A percentile compares a stretch with the other conserved stretches of the same genome.
These are phyloP conservation scores for Chromoteleia sp. DNA, from an alignment of 2,888 invertebrate genomes.

Conservation along the genomic window DNA sequence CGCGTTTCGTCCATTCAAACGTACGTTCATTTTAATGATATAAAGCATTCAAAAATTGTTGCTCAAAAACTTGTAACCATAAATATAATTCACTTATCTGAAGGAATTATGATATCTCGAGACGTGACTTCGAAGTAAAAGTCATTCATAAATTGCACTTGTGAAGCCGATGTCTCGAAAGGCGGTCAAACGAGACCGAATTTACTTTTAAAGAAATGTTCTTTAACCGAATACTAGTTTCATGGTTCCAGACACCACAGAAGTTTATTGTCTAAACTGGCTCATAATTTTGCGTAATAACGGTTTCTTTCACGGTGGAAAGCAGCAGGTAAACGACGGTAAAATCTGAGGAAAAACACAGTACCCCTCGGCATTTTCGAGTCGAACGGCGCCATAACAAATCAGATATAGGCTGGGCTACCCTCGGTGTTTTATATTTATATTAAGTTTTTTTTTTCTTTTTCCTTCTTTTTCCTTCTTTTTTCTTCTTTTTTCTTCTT, in stretches of 20 bases:
- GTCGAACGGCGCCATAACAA: conserved; percentile 77
- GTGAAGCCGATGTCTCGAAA: conserved; percentile 11
- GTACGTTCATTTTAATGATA: background rate
- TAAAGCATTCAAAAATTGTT: background rate
- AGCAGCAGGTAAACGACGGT: conserved; percentile 70
- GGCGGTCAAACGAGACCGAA: conserved; percentile 45
- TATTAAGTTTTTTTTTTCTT: conserved; percentile 44
- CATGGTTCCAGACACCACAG: conserved; percentile 52
- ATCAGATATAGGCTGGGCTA: conserved; percentile 41
- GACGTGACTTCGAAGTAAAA: conserved; percentile 31
- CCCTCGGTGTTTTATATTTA: conserved; percentile 37
- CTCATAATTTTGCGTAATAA: conserved; percentile 77
- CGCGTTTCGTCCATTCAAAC: background rate
- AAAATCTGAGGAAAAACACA: conserved; percentile 68
- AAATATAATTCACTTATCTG: conserved; percentile 37
- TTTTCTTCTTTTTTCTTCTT: conserved; percentile 26
- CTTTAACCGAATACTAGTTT: conserved; percentile 67
- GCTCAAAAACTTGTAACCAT: conserved; percentile 22
- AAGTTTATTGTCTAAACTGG: conserved; percentile 73
- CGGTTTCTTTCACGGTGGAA: conserved; percentile 52
- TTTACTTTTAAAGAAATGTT: conserved; percentile 54
- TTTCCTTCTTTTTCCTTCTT: background rate
- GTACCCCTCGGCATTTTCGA: conserved; percentile 49
- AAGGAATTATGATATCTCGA: conserved; percentile 28
- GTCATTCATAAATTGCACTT: conserved; percentile 56